Percentiles rank a stretch among this genome's conserved stretches.
Conservation (phyloP, 2,797 vertebrate genomes). For the Micropoecilia bifurca region DNA sequence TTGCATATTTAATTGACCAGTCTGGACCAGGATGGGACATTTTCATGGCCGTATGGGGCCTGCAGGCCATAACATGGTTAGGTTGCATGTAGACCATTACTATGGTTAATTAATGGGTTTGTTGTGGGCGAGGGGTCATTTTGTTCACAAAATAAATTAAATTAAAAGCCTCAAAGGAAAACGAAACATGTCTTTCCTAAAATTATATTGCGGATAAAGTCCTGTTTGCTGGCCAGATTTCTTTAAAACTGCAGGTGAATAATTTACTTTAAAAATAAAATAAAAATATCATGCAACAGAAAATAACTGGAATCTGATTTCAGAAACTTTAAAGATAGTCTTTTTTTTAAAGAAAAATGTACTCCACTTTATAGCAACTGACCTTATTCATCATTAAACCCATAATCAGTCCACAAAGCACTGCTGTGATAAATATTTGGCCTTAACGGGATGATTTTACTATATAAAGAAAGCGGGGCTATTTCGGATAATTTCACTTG, state of each 20-base stretch:
- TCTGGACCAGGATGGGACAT: not conserved
- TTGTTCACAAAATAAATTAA: slow-evolving; percentile 18
- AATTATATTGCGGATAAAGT: slow-evolving; percentile 5
- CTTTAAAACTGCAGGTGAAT: not conserved
- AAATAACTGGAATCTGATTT: not conserved
- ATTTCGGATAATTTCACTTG: slow-evolving; percentile 28
- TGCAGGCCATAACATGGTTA: not conserved
- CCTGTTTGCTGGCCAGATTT: not conserved
- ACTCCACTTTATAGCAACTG: not conserved
- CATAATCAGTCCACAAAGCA: not conserved
- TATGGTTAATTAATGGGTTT: not conserved
- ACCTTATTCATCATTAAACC: slow-evolving; percentile 5
- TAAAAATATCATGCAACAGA: not conserved
- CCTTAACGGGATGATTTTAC: slow-evolving; percentile 17
- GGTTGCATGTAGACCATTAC: not conserved
- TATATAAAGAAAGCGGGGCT: slow-evolving; percentile 18
- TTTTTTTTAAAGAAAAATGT: not conserved
- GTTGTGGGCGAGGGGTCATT: not conserved
- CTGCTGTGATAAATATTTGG: slow-evolving; percentile 1
- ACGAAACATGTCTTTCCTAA: slow-evolving; percentile 1
- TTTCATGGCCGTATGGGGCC: not conserved
- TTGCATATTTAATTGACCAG: not conserved
- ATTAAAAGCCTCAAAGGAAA: slow-evolving; percentile 33
- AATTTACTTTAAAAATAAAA: not conserved
- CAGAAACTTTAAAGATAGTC: not conserved